phyloP scores from a whole-genome alignment of 2,797 vertebrate species.

The Myiothlypis coronata region DNA sequence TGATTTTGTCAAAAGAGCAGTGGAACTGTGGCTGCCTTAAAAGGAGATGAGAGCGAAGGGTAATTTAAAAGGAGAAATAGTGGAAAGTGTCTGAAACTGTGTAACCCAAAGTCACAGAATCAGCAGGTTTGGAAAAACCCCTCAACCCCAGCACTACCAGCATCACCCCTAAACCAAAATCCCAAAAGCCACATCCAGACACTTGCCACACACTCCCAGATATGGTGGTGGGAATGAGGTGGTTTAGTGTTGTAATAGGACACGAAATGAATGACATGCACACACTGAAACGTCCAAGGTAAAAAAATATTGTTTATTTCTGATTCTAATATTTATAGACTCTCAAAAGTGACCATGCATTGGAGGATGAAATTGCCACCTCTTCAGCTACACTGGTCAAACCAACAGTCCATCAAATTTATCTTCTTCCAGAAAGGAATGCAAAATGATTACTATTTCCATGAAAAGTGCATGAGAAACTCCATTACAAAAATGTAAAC shows the following conservation, averaged over 20 bases:
- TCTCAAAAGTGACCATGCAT: background rate
- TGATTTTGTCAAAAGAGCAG: background rate
- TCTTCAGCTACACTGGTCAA: background rate
- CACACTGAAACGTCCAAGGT: fast-evolving
- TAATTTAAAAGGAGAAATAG: background rate
- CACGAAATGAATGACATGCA: background rate
- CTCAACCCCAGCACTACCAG: background rate
- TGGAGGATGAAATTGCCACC: background rate
- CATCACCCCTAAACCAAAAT: fast-evolving
- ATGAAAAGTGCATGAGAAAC: background rate
- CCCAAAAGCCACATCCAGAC: background rate
- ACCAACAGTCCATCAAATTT: background rate
- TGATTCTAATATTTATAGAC: background rate
- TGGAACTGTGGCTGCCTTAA: background rate
- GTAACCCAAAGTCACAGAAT: background rate
- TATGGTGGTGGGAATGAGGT: fast-evolving
- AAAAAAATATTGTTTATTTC: background rate
- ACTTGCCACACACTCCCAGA: background rate
- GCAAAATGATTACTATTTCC: background rate
- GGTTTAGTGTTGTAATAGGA: fast-evolving
- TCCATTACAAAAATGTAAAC: background rate
- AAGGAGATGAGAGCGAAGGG: background rate
- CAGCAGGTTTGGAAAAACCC: background rate
- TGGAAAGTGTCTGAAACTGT: background rate
- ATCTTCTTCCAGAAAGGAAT: background rate